These are phyloP conservation scores for Siniperca scherzeri DNA, from an alignment of 2,797 vertebrate species.

Conservation along the genomic window DNA sequence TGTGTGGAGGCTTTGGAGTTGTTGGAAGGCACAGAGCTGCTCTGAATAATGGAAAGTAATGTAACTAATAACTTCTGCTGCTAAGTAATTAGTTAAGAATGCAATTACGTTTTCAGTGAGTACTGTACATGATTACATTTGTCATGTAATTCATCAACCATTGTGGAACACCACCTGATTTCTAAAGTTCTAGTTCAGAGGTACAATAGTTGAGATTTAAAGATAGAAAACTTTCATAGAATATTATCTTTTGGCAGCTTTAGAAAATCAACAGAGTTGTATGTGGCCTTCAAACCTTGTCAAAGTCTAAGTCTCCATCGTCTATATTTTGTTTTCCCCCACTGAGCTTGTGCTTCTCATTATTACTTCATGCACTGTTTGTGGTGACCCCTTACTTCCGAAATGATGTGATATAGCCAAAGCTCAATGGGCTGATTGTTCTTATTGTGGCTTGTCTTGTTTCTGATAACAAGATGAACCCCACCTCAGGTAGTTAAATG, in stretches of 20 bases:
- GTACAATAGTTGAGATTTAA: neutral
- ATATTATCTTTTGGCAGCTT: neutral
- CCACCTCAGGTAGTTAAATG: slow-evolving; percentile 16
- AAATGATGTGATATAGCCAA: neutral
- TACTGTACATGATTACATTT: neutral
- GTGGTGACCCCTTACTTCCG: slow-evolving; percentile 13
- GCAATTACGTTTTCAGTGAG: neutral
- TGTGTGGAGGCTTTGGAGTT: no score
- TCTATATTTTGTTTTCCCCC: neutral
- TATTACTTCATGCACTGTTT: slow-evolving; percentile 20
- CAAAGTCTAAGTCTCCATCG: neutral
- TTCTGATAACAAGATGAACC: slow-evolving; percentile 48
- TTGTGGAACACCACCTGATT: neutral
- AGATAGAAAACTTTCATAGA: neutral
- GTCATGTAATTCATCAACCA: no score
- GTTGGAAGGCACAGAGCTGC: no score
- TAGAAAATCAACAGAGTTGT: neutral
- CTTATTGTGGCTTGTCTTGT: slow-evolving; percentile 40
- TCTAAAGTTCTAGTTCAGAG: neutral
- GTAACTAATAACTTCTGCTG: neutral
- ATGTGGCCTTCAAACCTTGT: slow-evolving; percentile 1
- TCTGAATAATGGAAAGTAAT: no score
- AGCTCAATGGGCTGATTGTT: slow-evolving; percentile 20
- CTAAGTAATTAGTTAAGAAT: neutral
- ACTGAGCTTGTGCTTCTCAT: slow-evolving; percentile 14